Base-by-base conservation (phyloP, 2,888 invertebrate genomes). In the Gortyna flavago region DNA sequence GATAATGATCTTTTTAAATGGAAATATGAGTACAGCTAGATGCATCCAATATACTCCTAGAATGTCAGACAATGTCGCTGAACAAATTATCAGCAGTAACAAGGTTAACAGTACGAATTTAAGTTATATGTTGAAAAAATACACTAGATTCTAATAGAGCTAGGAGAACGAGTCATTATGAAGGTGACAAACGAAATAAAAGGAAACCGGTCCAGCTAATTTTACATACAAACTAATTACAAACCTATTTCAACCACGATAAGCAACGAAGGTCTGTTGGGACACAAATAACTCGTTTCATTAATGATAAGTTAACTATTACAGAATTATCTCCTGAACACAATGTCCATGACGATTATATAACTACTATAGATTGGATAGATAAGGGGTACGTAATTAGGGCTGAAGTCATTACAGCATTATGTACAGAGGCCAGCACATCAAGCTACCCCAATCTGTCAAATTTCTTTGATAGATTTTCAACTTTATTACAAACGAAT, bases 221-320 rank as follows among this genome's bases (percentile, higher is more conserved):
- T 88, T 86, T 84, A 87, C 80, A 86, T 84, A 80, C 72, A 85
- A 88, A 88, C 80, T 89, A 90, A 92, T 89, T 87, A 88, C 85
- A 84, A 85, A 87, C 84, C 84, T 81, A 87, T 86, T 90, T 84
- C 67, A 84, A 84, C 84, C 86, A 88, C 83, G 81, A 85, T 84
- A 83, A 87, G 81, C 72, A 70, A 86, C 77, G 83, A 84, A 83
- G 77, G 79, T 67, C 72, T 80, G 75, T 71, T 75, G 78, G 74
- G 69, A 85, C 73, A 79, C 68, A 85, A 85, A 85, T 85, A 85
- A 83, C 81, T 72, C 62, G 61, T 79, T 83, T 78, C 9, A 77
- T 84, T 81, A 80, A 72, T 73, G 81, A 83, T 84, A 85, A 70
- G n/a, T 75, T 77, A 68, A 78, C 77, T 73, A 78, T 78, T 73